phyloP scores from a whole-genome alignment of 2,797 vertebrate species.

The Poeciliopsis turneri region DNA sequence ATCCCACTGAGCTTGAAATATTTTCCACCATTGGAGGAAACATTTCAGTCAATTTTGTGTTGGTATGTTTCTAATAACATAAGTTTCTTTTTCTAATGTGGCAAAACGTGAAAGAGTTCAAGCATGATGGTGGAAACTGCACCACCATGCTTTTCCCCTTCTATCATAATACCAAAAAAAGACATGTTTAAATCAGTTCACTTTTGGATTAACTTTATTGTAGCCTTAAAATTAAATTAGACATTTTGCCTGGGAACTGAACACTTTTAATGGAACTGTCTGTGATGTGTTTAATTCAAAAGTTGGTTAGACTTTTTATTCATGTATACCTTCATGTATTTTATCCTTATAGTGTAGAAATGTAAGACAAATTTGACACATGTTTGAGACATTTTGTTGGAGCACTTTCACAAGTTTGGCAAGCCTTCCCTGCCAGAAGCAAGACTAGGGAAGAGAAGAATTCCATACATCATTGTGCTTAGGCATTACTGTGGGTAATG shows the following conservation, averaged over 20 bases:
- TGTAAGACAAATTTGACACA: conserved; percentile 37
- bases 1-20: background rate
- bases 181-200: background rate
- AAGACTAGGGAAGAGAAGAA: conserved; percentile 70
- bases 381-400: conserved; percentile 61
- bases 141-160: background rate
- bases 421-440: conserved; percentile 74
- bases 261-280: background rate
- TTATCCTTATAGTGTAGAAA: background rate
- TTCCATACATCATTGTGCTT: conserved; percentile 81
- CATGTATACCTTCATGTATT: background rate
- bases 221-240: background rate
- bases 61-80: background rate
- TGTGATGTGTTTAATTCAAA: background rate
- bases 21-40: background rate
- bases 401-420: conserved; percentile 66
- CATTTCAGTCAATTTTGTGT: background rate
- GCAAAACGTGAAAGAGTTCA: background rate
- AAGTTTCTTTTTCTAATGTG: background rate
- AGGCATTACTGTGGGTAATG: conserved; percentile 83
- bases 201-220: background rate
- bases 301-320: background rate
- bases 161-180: background rate
- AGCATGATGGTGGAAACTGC: background rate
- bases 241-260: background rate